phyloP scores from a whole-genome alignment of 2,113 vertebrate genomes.

The Caranx melampygus region DNA sequence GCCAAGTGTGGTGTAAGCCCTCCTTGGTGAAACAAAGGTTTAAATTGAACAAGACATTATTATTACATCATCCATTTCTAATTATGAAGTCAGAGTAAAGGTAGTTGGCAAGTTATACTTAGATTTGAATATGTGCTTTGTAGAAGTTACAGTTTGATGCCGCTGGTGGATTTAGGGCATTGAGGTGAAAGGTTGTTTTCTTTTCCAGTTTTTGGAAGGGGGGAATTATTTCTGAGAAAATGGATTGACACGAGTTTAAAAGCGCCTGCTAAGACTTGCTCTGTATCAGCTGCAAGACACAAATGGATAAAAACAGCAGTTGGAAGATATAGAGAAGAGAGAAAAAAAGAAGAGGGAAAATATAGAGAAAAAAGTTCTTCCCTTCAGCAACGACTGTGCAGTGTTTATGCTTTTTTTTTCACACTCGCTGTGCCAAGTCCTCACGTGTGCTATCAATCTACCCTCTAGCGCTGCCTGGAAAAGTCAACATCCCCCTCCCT shows the following conservation, averaged over 20 bases:
- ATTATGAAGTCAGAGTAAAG: constrained; percentile 23
- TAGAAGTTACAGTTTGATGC: background rate
- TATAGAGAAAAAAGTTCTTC: constrained; percentile 18
- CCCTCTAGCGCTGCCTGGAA: constrained; percentile 49
- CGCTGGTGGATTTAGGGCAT: background rate
- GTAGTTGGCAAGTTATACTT: background rate
- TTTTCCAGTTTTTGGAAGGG: background rate
- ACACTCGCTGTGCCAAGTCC: constrained; percentile 60
- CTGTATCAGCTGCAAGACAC: constrained; percentile 2
- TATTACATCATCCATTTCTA: constrained; percentile 38
- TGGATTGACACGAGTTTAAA: constrained; percentile 8
- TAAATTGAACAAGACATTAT: constrained; percentile 34
- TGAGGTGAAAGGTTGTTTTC: background rate
- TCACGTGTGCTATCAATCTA: constrained; percentile 67
- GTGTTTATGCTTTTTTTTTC: constrained; percentile 46
- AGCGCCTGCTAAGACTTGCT: constrained; percentile 9
- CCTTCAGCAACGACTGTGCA: constrained; percentile 25
- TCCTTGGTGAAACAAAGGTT: constrained; percentile 9
- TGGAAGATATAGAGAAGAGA: constrained; percentile 4
- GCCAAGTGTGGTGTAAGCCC: constrained; percentile 45
- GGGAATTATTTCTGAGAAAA: constrained; percentile 23
- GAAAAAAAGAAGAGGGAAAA: background rate
- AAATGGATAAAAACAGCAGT: constrained; percentile 19
- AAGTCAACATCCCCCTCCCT: constrained; percentile 54
- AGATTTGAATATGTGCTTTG: background rate